Evolutionary conservation across 2,113 vertebrate genomes (phyloP).

Genomic region (Anhinga rufa): DNA sequence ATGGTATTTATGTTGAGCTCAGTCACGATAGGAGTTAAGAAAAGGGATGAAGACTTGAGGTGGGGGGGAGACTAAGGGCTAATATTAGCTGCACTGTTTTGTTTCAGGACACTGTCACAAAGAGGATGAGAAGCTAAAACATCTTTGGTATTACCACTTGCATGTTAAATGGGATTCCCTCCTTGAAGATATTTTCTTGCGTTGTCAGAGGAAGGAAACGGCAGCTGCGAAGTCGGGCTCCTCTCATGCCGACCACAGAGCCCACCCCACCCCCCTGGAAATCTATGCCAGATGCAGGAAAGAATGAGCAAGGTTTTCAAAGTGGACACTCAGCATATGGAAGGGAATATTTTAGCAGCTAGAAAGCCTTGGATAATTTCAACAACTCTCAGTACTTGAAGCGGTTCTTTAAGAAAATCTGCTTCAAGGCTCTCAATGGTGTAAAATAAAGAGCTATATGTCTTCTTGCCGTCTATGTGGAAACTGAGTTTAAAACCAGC

Average conservation of each 20-base stretch:
- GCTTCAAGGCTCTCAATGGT: fast-evolving
- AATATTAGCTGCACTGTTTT: slow-evolving; percentile 22
- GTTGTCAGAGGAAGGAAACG: slow-evolving; percentile 60
- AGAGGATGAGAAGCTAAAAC: slow-evolving; percentile 33
- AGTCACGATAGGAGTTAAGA: not conserved
- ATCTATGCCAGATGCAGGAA: slow-evolving; percentile 72
- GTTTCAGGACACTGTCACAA: slow-evolving; percentile 40
- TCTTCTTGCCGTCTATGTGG: not conserved
- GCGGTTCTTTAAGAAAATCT: not conserved
- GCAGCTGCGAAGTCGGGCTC: slow-evolving; percentile 56
- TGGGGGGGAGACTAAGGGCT: not conserved
- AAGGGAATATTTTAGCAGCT: not conserved
- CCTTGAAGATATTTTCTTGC: slow-evolving; percentile 71
- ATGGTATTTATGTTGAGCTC: not conserved
- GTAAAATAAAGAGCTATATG: not conserved
- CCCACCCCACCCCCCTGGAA: slow-evolving; percentile 39
- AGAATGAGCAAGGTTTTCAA: slow-evolving; percentile 60
- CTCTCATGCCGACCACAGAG: slow-evolving; percentile 52
- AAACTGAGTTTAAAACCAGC: not conserved
- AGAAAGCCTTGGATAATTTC: slow-evolving; percentile 1
- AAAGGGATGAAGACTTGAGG: not conserved
- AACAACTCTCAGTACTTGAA: not conserved
- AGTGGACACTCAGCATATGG: slow-evolving; percentile 45
- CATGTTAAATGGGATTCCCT: slow-evolving; percentile 62
- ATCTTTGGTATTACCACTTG: slow-evolving; percentile 38